phyloP scores from a whole-genome alignment of 2,113 vertebrate species.

The Lophotis ruficrista region DNA sequence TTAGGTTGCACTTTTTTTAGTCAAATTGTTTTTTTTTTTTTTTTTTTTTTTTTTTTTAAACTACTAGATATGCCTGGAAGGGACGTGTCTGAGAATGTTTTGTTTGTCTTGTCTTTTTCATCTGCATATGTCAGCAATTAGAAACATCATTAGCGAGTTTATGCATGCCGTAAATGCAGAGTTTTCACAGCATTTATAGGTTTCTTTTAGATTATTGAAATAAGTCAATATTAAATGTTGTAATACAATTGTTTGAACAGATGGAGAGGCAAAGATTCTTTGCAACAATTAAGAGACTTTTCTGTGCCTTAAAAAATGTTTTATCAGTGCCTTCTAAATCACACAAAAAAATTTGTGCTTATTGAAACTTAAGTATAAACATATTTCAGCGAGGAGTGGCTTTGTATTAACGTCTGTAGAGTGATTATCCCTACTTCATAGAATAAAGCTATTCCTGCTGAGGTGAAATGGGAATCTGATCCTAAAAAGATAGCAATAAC shows the following conservation, averaged over 20 bases:
- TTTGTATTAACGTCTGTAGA: neutral
- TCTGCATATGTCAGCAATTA: constrained; percentile 7
- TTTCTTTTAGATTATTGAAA: neutral
- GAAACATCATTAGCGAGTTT: neutral
- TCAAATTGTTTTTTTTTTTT: neutral
- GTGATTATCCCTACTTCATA: neutral
- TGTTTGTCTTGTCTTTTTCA: constrained; percentile 13
- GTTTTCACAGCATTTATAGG: neutral
- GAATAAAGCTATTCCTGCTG: neutral
- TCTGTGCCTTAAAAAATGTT: neutral
- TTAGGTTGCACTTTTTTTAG: neutral
- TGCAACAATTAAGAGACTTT: neutral
- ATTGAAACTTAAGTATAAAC: neutral
- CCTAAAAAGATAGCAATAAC: neutral
- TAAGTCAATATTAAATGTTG: neutral
- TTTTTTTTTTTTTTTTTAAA: neutral
- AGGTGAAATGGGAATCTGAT: neutral
- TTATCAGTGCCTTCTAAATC: neutral
- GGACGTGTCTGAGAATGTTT: neutral
- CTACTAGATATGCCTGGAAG: neutral
- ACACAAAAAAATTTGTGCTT: neutral
- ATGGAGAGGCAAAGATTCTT: neutral
- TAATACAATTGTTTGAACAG: neutral
- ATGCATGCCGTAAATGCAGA: neutral
- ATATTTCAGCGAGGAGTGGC: neutral